Conservation (phyloP, 2,888 invertebrate genomes). For the Ophonus ardosiacus region DNA sequence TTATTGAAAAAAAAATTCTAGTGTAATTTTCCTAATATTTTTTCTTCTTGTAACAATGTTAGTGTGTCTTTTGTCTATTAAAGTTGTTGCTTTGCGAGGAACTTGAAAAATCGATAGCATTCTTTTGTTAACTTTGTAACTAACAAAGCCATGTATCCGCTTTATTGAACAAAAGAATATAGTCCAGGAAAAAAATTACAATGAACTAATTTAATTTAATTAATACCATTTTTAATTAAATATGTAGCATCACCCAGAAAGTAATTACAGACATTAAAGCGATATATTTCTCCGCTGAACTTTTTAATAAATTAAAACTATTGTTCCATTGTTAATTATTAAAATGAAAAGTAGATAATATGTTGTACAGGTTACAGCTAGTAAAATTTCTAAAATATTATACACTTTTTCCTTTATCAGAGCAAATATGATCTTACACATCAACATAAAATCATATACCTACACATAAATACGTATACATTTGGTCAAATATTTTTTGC, state of each 20-base stretch:
- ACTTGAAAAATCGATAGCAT: constrained; percentile 33
- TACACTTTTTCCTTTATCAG: too few relatives aligned
- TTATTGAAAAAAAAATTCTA: too few relatives aligned
- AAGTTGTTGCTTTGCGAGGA: constrained; percentile 22
- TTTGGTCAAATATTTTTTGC: too few relatives aligned
- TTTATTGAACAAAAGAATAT: constrained; percentile 31
- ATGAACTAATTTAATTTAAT: constrained; percentile 5
- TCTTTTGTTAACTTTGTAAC: constrained; percentile 34
- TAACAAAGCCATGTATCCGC: constrained; percentile 10
- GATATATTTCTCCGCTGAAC: neutral
- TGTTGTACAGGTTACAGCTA: neutral
- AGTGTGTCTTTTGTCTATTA: constrained; percentile 19
- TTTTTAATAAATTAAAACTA: constrained; percentile 2
- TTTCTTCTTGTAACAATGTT: constrained; percentile 1
- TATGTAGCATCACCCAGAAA: neutral
- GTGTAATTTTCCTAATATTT: too few relatives aligned
- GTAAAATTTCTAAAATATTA: neutral
- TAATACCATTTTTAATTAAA: constrained; percentile 36
- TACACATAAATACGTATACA: too few relatives aligned
- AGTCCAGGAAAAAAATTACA: constrained; percentile 16
- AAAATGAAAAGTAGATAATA: neutral
- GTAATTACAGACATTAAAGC: constrained; percentile 7
- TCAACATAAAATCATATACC: too few relatives aligned
- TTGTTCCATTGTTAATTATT: neutral
- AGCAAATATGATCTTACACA: too few relatives aligned